Base-by-base conservation (phyloP, 1,140 invertebrate genomes). In the Scaptodrosophila lebanonensis region DNA sequence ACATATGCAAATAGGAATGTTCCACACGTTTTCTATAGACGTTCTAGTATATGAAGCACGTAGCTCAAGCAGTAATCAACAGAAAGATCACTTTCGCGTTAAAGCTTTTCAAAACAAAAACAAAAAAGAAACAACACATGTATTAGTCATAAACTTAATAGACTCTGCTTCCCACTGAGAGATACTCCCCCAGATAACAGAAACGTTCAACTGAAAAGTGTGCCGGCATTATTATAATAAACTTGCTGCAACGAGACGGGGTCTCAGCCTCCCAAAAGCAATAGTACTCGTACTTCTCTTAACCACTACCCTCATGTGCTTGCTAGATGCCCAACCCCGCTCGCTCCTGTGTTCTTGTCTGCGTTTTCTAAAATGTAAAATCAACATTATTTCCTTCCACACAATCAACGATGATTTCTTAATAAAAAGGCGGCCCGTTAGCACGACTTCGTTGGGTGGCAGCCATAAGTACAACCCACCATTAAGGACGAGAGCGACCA, bases 361-460 rank as follows among this genome's bases (percentile, higher is more conserved):
- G 32, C 47, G 22, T 43, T 43, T 59, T 64, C 49, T 56, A 66
- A 73, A 79, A 73, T 73, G 68, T 82, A 69, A 82, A 82, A 73
- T 73, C 69, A 79, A 82, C 75, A 82, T 82, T 73, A 82, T 72
- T 79, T 79, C 69, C 75, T 82, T 82, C 75, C 75, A 79, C 75
- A 73, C 75, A 79, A 82, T 82, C 75, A 79, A 82, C 75, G 75
- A 82, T 79, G 75, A 82, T 79, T 79, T 79, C 75, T 82, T 79
- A 79, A 79, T 79, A 82, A 79, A 79, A 79, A 69, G 73, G 68
- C 44, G 57, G 38, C 50, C 43, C n/a, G 9, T 6, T 6, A 8
- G 7, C 25, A 25, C 8, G 9, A 9, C 18, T n/a, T 11, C 18
- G 35, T 30, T 51, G 54, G 51, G 54, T 35, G 22, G 43, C 17